Conservation (phyloP, 2,888 invertebrate species). For the Hirudinaria manillensis region DNA sequence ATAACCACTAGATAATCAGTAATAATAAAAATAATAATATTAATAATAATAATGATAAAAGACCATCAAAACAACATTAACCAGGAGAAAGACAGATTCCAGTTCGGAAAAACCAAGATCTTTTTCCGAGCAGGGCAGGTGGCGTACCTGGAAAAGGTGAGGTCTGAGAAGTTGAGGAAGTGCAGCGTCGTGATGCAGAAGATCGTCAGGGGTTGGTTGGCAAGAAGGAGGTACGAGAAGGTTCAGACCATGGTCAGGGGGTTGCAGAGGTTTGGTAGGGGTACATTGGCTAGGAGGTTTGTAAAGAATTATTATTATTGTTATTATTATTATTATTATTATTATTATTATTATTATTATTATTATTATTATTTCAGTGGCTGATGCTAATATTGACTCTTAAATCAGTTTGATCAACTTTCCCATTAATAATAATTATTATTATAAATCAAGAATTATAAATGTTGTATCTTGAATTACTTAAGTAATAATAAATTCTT, state of each 20-base stretch:
- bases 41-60: no score
- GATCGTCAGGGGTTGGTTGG: conserved; percentile 76
- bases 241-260: conserved; percentile 65
- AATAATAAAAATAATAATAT: no score
- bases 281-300: conserved; percentile 73
- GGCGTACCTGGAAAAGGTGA: conserved; percentile 86
- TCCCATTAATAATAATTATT: no score
- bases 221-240: conserved; percentile 63
- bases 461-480: no score
- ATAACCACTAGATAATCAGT: no score
- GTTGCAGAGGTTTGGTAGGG: conserved; percentile 74
- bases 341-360: not conserved
- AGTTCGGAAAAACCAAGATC: conserved; percentile 93
- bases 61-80: no score
- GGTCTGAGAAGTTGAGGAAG: conserved; percentile 71
- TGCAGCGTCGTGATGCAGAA: conserved; percentile 89
- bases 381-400: not conserved
- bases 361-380: not conserved
- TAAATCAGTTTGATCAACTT: not conserved
- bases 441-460: no score
- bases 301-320: not conserved
- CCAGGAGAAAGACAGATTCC: conserved; percentile 78
- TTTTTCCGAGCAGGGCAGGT: conserved; percentile 97
- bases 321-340: no score
- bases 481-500: no score